Evolutionary conservation across 2,797 vertebrate species (phyloP), one percentile per base, ranked within the genome.

Genomic region (Furcifer pardalis): DNA sequence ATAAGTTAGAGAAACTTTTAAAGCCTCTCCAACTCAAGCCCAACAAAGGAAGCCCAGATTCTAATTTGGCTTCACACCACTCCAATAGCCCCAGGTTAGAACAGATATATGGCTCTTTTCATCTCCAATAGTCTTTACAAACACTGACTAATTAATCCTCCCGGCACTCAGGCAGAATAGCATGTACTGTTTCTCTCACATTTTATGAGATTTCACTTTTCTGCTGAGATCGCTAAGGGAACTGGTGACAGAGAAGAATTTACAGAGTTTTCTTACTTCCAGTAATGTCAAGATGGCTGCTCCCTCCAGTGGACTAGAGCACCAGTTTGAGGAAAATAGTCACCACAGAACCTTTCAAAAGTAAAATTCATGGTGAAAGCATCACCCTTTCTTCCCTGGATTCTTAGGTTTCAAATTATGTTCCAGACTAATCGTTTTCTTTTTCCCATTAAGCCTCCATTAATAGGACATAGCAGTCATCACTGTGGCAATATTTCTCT

Each of bases 1-100:
- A 88, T 79, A 87, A 89, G 75, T 81, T 87, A 82, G 13, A 60
- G 73, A 81, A 85, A 88, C 74, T 82, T 90, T 88, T 86, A 60
- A 86, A 86, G 91, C 88, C 87, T 65, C 15, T 63, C 66, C 65
- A 77, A 44, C 63, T 87, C 56, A 77, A 25, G 27, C 30, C 59
- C 37, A 12, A 77, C 59, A 77, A 81, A 77, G 30, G 56, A 72
- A 81, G 49, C 59, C 60, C 25, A n/a, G 37, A 81, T 81, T 77
- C 44, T 81, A 81, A 87, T 84, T 84, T 63, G 65, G 78, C 44
- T 81, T 87, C 52, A 56, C 23, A 77, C 42, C 35, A 81, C 35
- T 84, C 78, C 63, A 44, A n/a, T 77, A 65, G 65, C 73, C 77
- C 52, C 65, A 44, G 79, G 82, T 76, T 76, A 73, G 30, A 42